These are phyloP conservation scores for Ceratosolen fusciceps DNA, from an alignment of 1,140 invertebrate species.

Conservation along the genomic window DNA sequence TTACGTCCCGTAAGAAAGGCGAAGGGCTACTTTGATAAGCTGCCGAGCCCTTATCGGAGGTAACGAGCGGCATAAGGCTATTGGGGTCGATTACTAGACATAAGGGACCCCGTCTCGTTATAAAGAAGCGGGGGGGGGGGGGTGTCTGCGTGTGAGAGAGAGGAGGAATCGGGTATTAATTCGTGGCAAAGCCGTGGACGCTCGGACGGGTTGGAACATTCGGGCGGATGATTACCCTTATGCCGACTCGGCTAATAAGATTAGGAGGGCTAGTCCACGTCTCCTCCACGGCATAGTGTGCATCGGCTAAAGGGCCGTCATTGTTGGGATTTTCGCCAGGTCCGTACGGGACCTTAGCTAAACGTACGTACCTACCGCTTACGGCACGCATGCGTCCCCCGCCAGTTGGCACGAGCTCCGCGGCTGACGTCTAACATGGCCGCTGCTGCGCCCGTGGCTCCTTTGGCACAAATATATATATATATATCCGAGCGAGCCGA, in stretches of 20 bases:
- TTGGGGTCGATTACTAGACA: no score
- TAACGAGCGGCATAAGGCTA: no score
- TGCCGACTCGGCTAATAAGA: not conserved
- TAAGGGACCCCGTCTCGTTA: no score
- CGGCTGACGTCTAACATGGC: constrained; percentile 5
- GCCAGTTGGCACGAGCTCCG: not conserved
- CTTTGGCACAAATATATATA: no score
- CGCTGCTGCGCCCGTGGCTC: not conserved
- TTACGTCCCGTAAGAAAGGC: no score
- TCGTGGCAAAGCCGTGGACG: not conserved
- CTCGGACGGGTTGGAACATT: no score
- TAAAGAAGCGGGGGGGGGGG: no score
- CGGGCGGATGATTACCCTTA: constrained; percentile 2
- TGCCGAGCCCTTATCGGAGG: no score
- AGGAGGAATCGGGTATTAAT: not conserved
- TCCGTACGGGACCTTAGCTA: not conserved
- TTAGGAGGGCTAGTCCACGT: not conserved
- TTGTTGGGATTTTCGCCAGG: not conserved
- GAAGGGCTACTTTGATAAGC: no score
- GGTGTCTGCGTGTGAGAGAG: not conserved
- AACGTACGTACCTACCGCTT: no score
- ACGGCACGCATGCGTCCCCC: constrained; percentile 3
- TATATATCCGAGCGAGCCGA: not conserved
- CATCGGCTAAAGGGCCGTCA: not conserved
- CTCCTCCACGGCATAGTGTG: not conserved